Evolutionary conservation across 1,140 invertebrate species (phyloP), one percentile per base, ranked within the genome.

Genomic region (Pectinophora gossypiella): DNA sequence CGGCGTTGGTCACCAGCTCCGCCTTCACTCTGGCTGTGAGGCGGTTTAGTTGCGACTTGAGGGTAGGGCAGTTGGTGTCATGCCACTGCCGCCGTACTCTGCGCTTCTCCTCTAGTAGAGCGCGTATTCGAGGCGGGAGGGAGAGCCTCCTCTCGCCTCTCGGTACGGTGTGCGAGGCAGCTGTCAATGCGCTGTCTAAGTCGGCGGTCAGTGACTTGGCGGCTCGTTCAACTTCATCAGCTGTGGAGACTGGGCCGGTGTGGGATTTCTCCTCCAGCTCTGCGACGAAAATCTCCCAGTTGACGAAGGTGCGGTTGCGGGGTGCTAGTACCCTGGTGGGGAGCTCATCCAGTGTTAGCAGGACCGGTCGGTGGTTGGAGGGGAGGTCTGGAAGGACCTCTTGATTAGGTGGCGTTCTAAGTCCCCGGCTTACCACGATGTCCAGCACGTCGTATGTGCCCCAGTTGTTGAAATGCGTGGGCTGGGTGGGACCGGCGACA

Each of bases 401-500:
- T 9, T 32, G 27, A 12, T n/a, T 32, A 9, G 27, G 1, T n/a
- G 27, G 27, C n/a, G 6, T 9, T 9, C 27, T 9, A n/a, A 32
- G 27, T n/a, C 27, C 27, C 27, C n/a, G 9, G 7, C 9, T n/a
- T n/a, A 32, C 27, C 27, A n/a, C 27, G 1, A 32, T 9, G 27
- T 32, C 27, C n/a, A 32, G 9, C 9, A 32, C 27, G n/a, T 32
- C 27, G n/a, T n/a, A n/a, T 9, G 27, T 9, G 27, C 9, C 9
- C n/a, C n/a, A 12, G 9, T 2, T 32, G 2, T n/a, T 2, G 6
- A 12, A 9, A n/a, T 32, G 27, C 27, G 27, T 9, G 27, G 9
- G n/a, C 9, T 32, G 27, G 27, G 27, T 32, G 27, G 27, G 7
- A 9, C n/a, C 56, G 3, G 56, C 48, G 51, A 58, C 56, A 1